These are phyloP conservation scores for Oreochromis tanganicae DNA, from an alignment of 2,113 vertebrate genomes.

Conservation along the genomic window DNA sequence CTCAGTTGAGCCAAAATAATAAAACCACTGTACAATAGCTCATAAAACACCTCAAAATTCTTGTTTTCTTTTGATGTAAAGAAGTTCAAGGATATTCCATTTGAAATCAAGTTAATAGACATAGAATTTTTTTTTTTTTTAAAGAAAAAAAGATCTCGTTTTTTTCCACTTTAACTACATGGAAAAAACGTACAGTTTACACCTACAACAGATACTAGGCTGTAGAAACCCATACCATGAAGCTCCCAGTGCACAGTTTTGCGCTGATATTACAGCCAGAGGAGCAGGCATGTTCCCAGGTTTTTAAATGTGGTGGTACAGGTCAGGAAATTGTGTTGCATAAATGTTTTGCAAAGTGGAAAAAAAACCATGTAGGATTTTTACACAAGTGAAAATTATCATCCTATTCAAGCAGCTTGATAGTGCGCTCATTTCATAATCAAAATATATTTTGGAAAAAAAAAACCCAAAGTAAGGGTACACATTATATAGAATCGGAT, in stretches of 20 bases:
- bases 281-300: neutral
- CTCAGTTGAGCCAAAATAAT: neutral
- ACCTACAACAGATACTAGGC: neutral
- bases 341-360: neutral
- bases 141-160: rapidly evolving
- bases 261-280: neutral
- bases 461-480: neutral
- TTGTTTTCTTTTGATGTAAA: neutral
- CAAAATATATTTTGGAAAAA: neutral
- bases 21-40: neutral
- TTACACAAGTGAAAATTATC: neutral
- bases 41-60: neutral
- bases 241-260: neutral
- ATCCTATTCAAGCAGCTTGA: neutral
- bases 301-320: neutral
- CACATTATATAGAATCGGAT: neutral
- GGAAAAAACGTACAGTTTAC: neutral
- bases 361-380: neutral
- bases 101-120: neutral
- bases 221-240: neutral
- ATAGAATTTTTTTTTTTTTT: neutral
- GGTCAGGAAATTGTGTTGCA: neutral
- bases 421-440: neutral
- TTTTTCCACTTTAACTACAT: neutral
- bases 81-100: neutral